Conservation (phyloP, 1,140 invertebrate genomes). For the Carcinoscorpius rotundicauda region DNA sequence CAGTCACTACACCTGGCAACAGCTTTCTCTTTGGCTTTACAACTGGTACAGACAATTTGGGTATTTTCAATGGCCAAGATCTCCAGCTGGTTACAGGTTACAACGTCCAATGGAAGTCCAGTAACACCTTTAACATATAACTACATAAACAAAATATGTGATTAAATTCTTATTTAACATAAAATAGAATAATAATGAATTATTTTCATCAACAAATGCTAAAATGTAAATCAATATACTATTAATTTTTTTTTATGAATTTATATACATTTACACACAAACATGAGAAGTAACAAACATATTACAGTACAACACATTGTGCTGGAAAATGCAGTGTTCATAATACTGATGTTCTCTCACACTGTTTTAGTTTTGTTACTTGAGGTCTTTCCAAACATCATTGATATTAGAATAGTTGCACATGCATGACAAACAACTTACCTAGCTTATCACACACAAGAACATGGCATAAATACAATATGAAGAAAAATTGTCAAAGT, state of each 20-base stretch:
- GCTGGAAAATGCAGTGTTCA: no score
- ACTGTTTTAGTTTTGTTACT: no score
- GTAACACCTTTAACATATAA: conserved; percentile 44
- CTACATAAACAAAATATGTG: background rate
- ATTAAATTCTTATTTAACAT: background rate
- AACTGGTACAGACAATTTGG: conserved; percentile 69
- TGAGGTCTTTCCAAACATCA: no score
- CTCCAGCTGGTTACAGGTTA: conserved; percentile 70
- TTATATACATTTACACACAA: no score
- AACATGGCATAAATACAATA: no score
- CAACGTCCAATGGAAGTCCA: conserved; percentile 65
- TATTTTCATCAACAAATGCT: background rate
- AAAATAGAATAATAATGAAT: background rate
- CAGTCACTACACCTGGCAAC: conserved; percentile 85
- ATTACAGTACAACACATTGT: no score
- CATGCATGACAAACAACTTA: no score
- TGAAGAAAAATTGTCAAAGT: no score
- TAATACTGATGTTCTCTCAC: no score
- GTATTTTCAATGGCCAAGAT: conserved; percentile 60
- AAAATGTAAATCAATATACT: background rate
- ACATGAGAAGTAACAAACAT: no score
- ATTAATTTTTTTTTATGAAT: background rate
- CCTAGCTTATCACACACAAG: no score
- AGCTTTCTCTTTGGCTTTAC: conserved; percentile 76
- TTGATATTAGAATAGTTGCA: no score